A percentile compares a stretch with the other conserved stretches of the same genome.
phyloP scores from a whole-genome alignment of 2,797 vertebrate species.

The Luscinia luscinia region DNA sequence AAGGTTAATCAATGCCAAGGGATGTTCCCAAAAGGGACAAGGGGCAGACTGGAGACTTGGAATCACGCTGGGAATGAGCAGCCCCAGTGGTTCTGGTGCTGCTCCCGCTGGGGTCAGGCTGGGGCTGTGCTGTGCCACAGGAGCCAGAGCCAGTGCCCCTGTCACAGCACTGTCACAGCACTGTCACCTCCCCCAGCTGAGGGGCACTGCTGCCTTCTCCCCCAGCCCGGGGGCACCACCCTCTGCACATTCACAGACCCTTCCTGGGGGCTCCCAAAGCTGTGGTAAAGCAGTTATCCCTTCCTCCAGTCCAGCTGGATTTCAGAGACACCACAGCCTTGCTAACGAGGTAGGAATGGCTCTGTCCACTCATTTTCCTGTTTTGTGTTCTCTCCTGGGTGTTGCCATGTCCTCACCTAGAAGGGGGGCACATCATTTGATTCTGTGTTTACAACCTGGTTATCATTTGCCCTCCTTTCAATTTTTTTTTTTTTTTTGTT shows the following conservation, averaged over 20 bases:
- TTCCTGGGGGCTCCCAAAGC: not conserved
- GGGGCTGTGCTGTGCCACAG: not conserved
- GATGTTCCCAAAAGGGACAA: not conserved
- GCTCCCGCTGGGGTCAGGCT: not conserved
- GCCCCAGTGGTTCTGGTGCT: not conserved
- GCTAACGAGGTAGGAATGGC: not conserved
- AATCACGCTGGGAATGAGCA: not conserved
- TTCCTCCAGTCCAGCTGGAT: not conserved
- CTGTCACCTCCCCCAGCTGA: not conserved
- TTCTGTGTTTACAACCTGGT: not conserved
- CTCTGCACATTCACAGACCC: rapidly evolving
- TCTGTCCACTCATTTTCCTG: not conserved
- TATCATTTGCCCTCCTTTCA: not conserved
- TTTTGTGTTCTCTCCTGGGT: not conserved
- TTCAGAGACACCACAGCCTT: not conserved
- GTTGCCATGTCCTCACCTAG: not conserved
- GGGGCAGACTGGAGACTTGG: not conserved
- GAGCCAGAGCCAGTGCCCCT: rapidly evolving
- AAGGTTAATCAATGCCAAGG: not conserved
- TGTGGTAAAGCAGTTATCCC: not conserved
- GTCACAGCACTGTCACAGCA: not conserved
- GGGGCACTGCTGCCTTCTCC: not conserved
- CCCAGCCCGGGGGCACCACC: not conserved
- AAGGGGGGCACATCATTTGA: not conserved
- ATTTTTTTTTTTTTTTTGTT: not conserved